Evolutionary conservation across 2,888 invertebrate genomes (phyloP).

Genomic region (Cheilosia impressa): DNA sequence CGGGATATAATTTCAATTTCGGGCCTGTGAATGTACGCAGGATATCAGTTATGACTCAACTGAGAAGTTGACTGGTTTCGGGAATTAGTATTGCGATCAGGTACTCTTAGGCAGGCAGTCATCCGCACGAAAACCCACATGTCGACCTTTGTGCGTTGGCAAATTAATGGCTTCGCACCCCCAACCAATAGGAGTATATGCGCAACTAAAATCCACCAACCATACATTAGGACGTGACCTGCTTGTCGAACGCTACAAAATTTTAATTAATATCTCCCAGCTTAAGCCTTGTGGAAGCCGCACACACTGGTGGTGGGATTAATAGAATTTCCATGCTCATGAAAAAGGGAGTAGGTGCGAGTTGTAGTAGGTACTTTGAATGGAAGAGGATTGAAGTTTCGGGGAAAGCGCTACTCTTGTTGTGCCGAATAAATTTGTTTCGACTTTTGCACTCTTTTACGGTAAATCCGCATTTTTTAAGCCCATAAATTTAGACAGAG

Average conservation of each 20-base stretch:
- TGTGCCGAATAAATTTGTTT: not conserved
- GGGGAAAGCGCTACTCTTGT: too few species aligned
- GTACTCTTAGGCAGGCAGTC: conserved; percentile 32
- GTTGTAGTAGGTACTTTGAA: conserved; percentile 13
- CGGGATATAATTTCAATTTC: conserved; percentile 23
- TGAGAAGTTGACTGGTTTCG: not conserved
- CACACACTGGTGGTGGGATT: conserved; percentile 30
- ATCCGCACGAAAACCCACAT: conserved; percentile 22
- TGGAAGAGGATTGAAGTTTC: not conserved
- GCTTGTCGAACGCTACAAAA: conserved; percentile 57
- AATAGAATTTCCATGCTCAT: conserved; percentile 39
- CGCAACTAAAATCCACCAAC: conserved; percentile 29
- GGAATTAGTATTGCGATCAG: conserved; percentile 46
- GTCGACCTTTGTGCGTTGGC: conserved; percentile 39
- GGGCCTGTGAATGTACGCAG: conserved; percentile 9
- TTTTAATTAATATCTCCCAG: conserved; percentile 65
- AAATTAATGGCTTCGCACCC: conserved; percentile 62
- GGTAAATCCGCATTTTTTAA: too few species aligned
- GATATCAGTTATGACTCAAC: conserved; percentile 29
- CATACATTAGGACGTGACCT: conserved; percentile 53
- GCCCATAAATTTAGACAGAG: too few species aligned
- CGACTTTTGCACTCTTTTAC: too few species aligned
- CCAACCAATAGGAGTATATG: conserved; percentile 35
- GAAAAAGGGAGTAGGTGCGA: not conserved
- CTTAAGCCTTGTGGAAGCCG: conserved; percentile 38